Evolutionary conservation across 2,113 vertebrate genomes (phyloP).

Genomic region (Tragelaphus strepsiceros): DNA sequence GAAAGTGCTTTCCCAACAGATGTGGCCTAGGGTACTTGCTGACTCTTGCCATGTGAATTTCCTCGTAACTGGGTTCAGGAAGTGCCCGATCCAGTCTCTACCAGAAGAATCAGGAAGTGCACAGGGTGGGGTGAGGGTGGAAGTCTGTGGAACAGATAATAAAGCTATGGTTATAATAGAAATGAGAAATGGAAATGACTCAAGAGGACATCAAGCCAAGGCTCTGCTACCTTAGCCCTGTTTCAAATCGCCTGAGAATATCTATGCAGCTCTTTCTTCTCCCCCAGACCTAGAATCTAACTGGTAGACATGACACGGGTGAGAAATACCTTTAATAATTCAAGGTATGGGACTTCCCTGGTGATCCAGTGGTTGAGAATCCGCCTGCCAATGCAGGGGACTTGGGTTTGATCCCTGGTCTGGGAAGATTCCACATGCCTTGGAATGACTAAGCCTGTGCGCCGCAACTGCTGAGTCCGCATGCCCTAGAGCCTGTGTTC

Average conservation of each 20-base stretch:
- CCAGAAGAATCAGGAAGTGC: conserved; percentile 32
- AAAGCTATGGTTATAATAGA: not conserved
- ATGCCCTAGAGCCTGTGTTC: not conserved
- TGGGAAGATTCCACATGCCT: not conserved
- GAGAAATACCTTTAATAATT: not conserved
- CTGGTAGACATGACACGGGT: not conserved
- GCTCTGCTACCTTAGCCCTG: not conserved
- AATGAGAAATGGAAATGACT: not conserved
- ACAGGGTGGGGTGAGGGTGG: not conserved
- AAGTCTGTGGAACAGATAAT: not conserved
- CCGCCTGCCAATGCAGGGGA: not conserved
- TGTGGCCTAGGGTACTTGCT: not conserved
- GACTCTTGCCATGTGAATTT: not conserved
- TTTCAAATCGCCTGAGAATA: not conserved
- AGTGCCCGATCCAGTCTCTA: not conserved
- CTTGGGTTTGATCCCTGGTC: not conserved
- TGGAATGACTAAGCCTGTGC: not conserved
- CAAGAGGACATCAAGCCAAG: not conserved
- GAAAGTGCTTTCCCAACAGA: conserved; percentile 30
- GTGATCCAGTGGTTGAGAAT: not conserved
- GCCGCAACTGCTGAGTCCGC: rapidly evolving
- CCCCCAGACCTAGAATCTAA: not conserved
- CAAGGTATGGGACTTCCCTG: not conserved
- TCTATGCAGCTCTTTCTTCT: not conserved
- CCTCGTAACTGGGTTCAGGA: conserved; percentile 3